phyloP scores from a whole-genome alignment of 1,140 invertebrate species.

The Linepithema humile region DNA sequence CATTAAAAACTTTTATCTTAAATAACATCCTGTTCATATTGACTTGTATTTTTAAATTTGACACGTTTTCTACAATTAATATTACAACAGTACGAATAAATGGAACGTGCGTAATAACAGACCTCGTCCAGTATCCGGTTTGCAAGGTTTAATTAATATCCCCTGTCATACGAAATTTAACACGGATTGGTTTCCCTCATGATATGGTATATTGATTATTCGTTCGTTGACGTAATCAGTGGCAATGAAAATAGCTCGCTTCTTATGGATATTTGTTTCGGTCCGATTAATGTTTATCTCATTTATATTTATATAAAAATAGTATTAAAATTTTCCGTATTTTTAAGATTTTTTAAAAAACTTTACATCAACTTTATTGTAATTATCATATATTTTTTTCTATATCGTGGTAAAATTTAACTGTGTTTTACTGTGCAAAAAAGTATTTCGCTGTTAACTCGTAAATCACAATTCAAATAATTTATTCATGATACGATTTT shows the following conservation, averaged over 20 bases:
- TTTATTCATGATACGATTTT: not conserved
- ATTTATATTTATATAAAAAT: not conserved
- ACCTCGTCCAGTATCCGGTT: not conserved
- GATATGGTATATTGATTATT: constrained; percentile 19
- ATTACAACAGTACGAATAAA: not conserved
- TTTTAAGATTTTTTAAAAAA: not conserved
- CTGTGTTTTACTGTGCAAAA: not conserved
- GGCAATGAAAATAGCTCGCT: not conserved
- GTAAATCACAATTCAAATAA: not conserved
- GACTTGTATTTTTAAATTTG: not conserved
- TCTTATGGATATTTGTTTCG: not conserved
- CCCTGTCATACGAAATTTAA: constrained; percentile 41
- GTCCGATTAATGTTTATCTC: not conserved
- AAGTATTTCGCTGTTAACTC: constrained; percentile 4
- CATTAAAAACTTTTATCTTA: not conserved
- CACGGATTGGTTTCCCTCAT: constrained; percentile 2
- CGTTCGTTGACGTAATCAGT: not conserved
- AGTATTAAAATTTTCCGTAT: not conserved
- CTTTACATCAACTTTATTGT: no score
- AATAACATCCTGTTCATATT: not conserved
- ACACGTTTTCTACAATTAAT: constrained; percentile 4
- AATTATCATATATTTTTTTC: not conserved
- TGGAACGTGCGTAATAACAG: constrained; percentile 16
- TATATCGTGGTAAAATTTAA: not conserved
- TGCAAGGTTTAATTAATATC: constrained; percentile 28